A percentile compares a stretch with the other conserved stretches of the same genome.
Evolutionary conservation across 2,888 invertebrate species (phyloP).

Genomic region (Orthosia cruda): DNA sequence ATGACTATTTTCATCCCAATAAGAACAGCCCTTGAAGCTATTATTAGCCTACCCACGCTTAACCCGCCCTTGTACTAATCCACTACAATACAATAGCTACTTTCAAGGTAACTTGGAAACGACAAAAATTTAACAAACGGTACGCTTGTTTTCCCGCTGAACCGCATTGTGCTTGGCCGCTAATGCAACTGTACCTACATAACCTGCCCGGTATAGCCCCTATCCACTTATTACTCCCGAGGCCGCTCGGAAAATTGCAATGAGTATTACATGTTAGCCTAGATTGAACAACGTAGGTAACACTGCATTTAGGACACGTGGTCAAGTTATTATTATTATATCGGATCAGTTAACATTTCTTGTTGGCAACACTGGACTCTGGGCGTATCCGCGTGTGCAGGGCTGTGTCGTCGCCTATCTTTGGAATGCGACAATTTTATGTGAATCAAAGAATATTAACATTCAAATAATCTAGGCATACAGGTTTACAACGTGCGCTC

Average conservation of each 20-base stretch:
- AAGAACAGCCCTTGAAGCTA: conserved; percentile 35
- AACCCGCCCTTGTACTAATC: conserved; percentile 47
- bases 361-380: conserved; percentile 52
- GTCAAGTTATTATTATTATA: conserved; percentile 44
- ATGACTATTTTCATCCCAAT: conserved; percentile 18
- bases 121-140: conserved; percentile 46
- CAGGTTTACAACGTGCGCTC: conserved; percentile 40
- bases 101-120: conserved; percentile 51
- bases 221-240: conserved; percentile 62
- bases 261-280: conserved; percentile 60
- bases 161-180: conserved; percentile 40
- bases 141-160: conserved; percentile 42
- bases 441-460: conserved; percentile 31
- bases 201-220: conserved; percentile 34
- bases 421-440: conserved; percentile 39
- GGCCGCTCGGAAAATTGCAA: conserved; percentile 71
- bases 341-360: conserved; percentile 50
- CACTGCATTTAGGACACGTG: conserved; percentile 65
- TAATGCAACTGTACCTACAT: conserved; percentile 7
- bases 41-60: conserved; percentile 22
- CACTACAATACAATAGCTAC: conserved; percentile 48
- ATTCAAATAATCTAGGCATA: conserved; percentile 43
- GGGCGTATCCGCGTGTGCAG: conserved; percentile 53
- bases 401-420: conserved; percentile 35
- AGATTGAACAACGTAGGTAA: conserved; percentile 59